A percentile compares a stretch with the other conserved stretches of the same genome.
Conservation (phyloP, 2,113 vertebrate genomes). For the Mesocricetus auratus region DNA sequence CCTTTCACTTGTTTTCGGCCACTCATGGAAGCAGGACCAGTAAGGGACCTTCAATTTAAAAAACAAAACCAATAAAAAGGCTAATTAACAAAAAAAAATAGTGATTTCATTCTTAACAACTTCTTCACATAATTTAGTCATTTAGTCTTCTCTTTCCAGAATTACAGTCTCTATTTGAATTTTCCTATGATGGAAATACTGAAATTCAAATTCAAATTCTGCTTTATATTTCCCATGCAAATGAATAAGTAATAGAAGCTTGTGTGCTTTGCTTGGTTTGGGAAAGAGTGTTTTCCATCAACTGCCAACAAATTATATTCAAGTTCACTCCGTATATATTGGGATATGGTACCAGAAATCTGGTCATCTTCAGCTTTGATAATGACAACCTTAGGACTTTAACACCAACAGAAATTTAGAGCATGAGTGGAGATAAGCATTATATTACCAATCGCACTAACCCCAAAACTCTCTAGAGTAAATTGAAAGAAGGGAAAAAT, state of each 20-base stretch:
- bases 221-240: neutral
- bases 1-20: slow-evolving; percentile 36
- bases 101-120: neutral
- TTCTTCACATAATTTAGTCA: neutral
- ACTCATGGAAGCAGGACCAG: slow-evolving; percentile 76
- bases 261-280: neutral
- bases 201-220: slow-evolving; percentile 29
- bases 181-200: slow-evolving; percentile 20
- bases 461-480: neutral
- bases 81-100: slow-evolving; percentile 46
- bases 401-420: neutral
- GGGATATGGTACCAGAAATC: neutral
- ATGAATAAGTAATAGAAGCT: neutral
- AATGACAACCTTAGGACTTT: neutral
- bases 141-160: neutral
- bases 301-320: neutral
- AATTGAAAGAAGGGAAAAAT: neutral
- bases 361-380: neutral
- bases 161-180: neutral
- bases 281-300: slow-evolving; percentile 2
- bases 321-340: neutral
- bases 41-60: slow-evolving; percentile 80
- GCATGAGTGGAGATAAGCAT: neutral
- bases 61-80: slow-evolving; percentile 76
- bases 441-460: neutral